Evolutionary conservation across 2,113 vertebrate species (phyloP), one percentile per base, ranked within the genome.

Genomic region (Cebus imitator): DNA sequence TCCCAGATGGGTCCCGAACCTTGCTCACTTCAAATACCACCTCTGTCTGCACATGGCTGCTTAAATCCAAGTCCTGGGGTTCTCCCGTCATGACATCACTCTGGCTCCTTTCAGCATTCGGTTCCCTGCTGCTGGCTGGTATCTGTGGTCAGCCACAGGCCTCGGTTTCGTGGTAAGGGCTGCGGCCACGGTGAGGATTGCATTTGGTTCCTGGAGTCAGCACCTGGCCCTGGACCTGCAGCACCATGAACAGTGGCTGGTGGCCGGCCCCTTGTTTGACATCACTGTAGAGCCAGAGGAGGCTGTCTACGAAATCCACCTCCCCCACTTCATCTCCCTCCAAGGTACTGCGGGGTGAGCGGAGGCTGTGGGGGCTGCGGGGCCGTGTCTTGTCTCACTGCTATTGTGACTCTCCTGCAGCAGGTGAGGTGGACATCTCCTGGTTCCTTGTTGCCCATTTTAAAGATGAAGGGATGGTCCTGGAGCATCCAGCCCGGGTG

Each of bases 391-490:
- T 48, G 30, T 30, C 27, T 66, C 8, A 48, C 21, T 45, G 40
- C 32, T 43, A 5, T 7, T 68, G 30, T 30, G 55, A 20, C 64
- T 78, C 72, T 78, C 40, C 50, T 14, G 18, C 21, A 48, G 87
- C 25, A 55, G 89, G 64, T n/a, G 64, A 57, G 4, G 37, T 94
- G 7, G 61, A 80, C 8, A 5, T 48, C 50, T 79, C 84, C 50
- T 94, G 73, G 84, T 94, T 94, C 75, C 37, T 70, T 2, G 64
- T 94, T n/a, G 75, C 84, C 10, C 92, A 80, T 70, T 93, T 93
- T 72, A 94, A 87, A 40, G 30, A 87, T 1, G 83, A 87, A 57
- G 84, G 92, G 12, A 80, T 94, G 84, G 7, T 87, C 30, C 61
- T 94, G 32, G 61, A 94, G 30, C 16, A 20, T 2, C 84, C 92